Conservation (phyloP, 2,113 vertebrate species). For the Vulpes lagopus region DNA sequence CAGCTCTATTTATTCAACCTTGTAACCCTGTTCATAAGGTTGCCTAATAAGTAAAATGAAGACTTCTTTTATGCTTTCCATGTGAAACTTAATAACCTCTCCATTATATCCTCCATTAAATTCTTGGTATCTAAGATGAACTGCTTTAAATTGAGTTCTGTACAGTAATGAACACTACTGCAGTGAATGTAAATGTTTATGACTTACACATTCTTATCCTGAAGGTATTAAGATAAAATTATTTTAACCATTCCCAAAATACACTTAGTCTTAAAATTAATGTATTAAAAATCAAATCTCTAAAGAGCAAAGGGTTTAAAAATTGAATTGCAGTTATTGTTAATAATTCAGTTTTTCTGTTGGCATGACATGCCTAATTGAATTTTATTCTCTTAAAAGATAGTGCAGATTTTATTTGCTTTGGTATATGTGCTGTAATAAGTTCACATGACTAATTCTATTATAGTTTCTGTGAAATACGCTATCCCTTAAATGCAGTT, state of each 20-base stretch:
- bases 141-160: conserved; percentile 47
- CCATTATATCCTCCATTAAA: background rate
- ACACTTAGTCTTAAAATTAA: conserved; percentile 41
- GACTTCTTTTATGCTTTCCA: background rate
- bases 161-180: background rate
- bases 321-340: background rate
- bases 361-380: background rate
- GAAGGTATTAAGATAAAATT: conserved; percentile 30
- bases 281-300: conserved; percentile 12
- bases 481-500: background rate
- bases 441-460: background rate
- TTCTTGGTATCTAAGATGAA: background rate
- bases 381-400: conserved; percentile 31
- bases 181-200: conserved; percentile 16
- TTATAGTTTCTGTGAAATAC: conserved; percentile 37
- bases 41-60: conserved; percentile 13
- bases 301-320: background rate
- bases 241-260: conserved; percentile 43
- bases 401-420: background rate
- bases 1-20: conserved; percentile 12
- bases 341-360: conserved; percentile 42
- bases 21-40: background rate
- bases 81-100: background rate
- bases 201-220: background rate
- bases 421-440: background rate